phyloP scores from a whole-genome alignment of 2,888 invertebrate genomes.

The Encarsia formosa region DNA sequence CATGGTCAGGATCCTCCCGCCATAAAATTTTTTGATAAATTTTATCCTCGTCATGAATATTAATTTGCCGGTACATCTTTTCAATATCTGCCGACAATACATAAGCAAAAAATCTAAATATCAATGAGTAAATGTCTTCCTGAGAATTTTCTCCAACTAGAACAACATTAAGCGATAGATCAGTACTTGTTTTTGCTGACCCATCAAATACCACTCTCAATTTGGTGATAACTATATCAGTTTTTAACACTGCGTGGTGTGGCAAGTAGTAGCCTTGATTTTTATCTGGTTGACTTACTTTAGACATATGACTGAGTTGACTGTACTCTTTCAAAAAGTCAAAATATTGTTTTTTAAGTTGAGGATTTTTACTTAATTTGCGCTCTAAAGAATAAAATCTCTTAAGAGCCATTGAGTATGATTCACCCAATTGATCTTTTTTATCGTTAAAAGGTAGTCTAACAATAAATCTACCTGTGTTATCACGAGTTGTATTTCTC shows the following conservation, averaged over 20 bases:
- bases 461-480: not conserved
- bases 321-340: constrained; percentile 4
- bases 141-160: no score
- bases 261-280: constrained; percentile 3
- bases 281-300: not conserved
- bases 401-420: not conserved
- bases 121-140: no score
- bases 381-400: not conserved
- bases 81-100: no score
- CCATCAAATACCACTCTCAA: constrained; percentile 6
- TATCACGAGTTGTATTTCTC: not conserved
- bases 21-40: no score
- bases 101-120: no score
- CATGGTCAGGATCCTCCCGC: no score
- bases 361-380: not conserved
- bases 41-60: no score
- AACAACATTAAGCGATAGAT: constrained; percentile 11
- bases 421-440: not conserved
- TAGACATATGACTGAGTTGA: not conserved
- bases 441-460: not conserved
- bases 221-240: not conserved
- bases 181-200: constrained; percentile 14
- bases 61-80: no score
- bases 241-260: constrained; percentile 1
- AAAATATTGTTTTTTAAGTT: not conserved